Conservation (phyloP, 2,113 vertebrate genomes). For the Propithecus coquereli region DNA sequence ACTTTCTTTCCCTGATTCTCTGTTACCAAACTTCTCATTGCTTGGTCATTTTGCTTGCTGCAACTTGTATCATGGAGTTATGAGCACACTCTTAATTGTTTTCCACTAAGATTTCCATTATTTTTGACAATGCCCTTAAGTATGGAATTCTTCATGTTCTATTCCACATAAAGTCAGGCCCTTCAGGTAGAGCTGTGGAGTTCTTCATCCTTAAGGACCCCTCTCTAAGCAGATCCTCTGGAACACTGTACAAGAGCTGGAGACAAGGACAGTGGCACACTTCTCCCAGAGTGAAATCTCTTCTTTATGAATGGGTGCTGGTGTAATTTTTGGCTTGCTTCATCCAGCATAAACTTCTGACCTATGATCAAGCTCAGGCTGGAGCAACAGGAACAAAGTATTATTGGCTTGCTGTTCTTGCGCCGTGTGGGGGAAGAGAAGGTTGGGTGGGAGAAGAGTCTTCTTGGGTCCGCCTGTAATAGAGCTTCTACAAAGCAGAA, state of each 20-base stretch:
- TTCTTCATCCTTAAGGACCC: constrained; percentile 34
- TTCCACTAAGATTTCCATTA: neutral
- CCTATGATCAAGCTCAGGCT: neutral
- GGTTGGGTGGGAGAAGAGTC: neutral
- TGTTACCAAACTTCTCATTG: constrained; percentile 25
- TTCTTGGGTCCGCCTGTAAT: neutral
- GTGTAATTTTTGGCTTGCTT: neutral
- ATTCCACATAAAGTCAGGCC: neutral
- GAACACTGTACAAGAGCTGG: neutral
- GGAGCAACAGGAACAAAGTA: neutral
- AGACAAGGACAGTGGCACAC: neutral
- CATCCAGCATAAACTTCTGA: neutral
- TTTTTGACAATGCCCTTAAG: constrained; percentile 4
- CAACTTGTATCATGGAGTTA: neutral
- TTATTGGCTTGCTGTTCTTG: neutral
- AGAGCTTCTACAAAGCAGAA: constrained; percentile 9
- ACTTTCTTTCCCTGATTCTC: neutral
- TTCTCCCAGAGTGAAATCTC: neutral
- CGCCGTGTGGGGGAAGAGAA: neutral
- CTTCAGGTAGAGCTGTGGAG: neutral
- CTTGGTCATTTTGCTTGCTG: neutral
- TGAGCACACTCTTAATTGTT: neutral
- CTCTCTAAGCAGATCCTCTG: neutral
- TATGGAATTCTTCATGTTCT: neutral
- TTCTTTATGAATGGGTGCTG: neutral